Base-by-base conservation (phyloP, 2,113 vertebrate genomes). In the Murina feae region DNA sequence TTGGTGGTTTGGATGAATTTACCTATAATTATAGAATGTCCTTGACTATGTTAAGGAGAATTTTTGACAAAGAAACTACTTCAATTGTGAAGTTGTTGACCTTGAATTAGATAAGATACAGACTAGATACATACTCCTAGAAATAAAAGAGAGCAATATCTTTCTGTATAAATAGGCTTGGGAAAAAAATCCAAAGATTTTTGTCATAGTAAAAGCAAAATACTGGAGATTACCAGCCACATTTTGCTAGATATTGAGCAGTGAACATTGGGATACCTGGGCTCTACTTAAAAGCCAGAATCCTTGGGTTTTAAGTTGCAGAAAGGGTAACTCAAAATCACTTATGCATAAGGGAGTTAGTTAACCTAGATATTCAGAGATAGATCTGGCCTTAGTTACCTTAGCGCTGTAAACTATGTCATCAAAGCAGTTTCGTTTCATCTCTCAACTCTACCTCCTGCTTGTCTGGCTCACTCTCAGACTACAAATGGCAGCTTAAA, bases 51-150 rank as follows among this genome's bases (percentile, higher is more conserved):
- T 66, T n/a, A 91, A 93, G 78, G 91, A 37, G 28, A 60, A 60
- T 75, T 94, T 93, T 79, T 92, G 37, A 74, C 69, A 80, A 92
- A 94, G 72, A 80, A 95, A 93, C 8, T 79, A 75, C 60, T 79
- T 74, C 35, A 85, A 28, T 75, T 71, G 9, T 63, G 7, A 86
- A 88, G 25, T 53, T 81, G 51, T 69, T 94, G 74, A 86, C 68
- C 47, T 79, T 89, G 86, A 93, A 80, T 53, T 69, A 17, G 63
- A 23, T 66, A 65, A 86, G 58, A 78, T 68, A 65, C 51, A 66
- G 93, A 60, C 44, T 71, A 80, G 80, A 69, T 42, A 79, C 13
- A 76, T 0, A 42, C 0, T 2, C 25, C 23, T 35, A 74, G 55
- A 94, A 79, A 75, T 63, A 66, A 86, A 12, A 80, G 65, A 28